These are phyloP conservation scores for Axea sp. DNA, from an alignment of 2,888 invertebrate genomes.

Conservation along the genomic window DNA sequence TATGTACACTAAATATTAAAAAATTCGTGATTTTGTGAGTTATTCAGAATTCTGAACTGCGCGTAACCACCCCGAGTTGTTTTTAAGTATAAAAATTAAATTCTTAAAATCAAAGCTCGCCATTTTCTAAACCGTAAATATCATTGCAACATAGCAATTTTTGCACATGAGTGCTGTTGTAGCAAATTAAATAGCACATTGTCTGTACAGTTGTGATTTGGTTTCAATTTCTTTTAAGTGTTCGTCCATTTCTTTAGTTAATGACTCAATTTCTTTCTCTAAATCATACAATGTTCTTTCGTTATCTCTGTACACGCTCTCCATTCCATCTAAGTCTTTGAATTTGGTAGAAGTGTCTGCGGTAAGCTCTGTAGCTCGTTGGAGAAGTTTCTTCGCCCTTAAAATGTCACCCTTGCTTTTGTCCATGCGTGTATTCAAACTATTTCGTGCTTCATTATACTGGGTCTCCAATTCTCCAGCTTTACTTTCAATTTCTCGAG, in stretches of 20 bases:
- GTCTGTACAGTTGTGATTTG: conserved; percentile 83
- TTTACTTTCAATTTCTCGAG: conserved; percentile 83
- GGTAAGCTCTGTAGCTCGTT: conserved; percentile 90
- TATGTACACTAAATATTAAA: too few species aligned
- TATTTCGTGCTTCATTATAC: conserved; percentile 86
- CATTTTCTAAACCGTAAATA: conserved; percentile 1
- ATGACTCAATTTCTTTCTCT: conserved; percentile 82
- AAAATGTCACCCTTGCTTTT: conserved; percentile 89
- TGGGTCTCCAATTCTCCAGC: conserved; percentile 82
- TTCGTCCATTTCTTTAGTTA: conserved; percentile 83
- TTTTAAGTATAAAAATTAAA: conserved; percentile 8
- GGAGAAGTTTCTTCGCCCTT: conserved; percentile 87
- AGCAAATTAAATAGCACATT: conserved; percentile 78
- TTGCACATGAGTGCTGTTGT: conserved; percentile 27
- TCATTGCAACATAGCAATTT: neutral
- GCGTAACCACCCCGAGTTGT: conserved; percentile 17
- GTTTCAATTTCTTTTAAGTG: conserved; percentile 83
- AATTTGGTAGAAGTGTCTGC: conserved; percentile 88
- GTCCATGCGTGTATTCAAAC: conserved; percentile 86
- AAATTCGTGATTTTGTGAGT: too few species aligned
- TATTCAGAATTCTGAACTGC: too few species aligned
- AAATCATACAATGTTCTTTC: conserved; percentile 83
- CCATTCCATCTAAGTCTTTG: conserved; percentile 86
- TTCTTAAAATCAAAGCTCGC: conserved; percentile 14
- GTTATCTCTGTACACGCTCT: conserved; percentile 84